Evolutionary conservation across 2,113 vertebrate genomes (phyloP).

Genomic region (Excalfactoria chinensis): DNA sequence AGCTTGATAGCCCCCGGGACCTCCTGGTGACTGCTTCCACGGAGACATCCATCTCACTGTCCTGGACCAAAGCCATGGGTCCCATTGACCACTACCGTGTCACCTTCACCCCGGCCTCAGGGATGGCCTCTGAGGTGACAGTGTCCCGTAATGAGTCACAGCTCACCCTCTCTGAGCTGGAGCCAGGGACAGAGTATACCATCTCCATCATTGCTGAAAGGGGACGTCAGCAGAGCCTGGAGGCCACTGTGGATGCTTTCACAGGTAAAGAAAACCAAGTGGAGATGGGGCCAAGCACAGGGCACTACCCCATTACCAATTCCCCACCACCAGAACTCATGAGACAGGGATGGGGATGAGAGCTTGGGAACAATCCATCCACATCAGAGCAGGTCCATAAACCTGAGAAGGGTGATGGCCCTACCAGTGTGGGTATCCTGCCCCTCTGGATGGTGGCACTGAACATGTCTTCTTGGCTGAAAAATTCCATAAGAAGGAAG

Average conservation of each 20-base stretch:
- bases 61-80: conserved; percentile 89
- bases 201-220: conserved; percentile 91
- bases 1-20: conserved; percentile 90
- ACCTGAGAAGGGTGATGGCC: not conserved
- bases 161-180: conserved; percentile 87
- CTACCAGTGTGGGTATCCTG: accelerated
- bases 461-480: not conserved
- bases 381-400: not conserved
- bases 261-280: conserved; percentile 83
- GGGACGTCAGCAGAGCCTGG: conserved; percentile 92
- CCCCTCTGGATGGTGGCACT: not conserved
- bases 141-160: conserved; percentile 84
- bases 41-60: conserved; percentile 90
- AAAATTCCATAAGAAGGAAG: not conserved
- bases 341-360: not conserved
- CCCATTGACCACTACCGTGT: conserved; percentile 96
- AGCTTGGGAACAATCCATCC: not conserved
- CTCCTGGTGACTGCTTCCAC: conserved; percentile 92
- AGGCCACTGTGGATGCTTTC: conserved; percentile 92
- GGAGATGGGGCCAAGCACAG: not conserved
- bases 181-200: conserved; percentile 94
- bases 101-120: conserved; percentile 89
- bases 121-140: conserved; percentile 87
- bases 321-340: not conserved
- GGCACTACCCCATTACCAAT: accelerated